Evolutionary conservation across 1,140 invertebrate species (phyloP).

Genomic region (Dufourea novaeangliae): DNA sequence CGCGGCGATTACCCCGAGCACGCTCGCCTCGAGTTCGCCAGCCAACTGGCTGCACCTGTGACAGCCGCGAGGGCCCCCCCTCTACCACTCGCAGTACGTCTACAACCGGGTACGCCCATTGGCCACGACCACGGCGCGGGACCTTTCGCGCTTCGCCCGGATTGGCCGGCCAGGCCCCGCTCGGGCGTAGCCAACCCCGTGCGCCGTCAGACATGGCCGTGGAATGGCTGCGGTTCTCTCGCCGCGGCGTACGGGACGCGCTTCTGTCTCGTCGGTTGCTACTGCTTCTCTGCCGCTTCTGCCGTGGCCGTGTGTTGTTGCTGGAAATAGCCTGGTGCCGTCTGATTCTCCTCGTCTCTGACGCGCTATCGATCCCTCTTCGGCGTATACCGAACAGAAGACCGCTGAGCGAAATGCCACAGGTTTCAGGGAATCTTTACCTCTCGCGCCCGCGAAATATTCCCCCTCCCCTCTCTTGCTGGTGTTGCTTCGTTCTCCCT

Average conservation of each 20-base stretch:
- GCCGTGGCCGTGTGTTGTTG: conserved; percentile 41
- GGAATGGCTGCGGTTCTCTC: conserved; percentile 74
- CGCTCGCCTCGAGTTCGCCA: conserved; percentile 76
- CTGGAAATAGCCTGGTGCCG: conserved; percentile 56
- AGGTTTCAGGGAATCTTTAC: conserved; percentile 69
- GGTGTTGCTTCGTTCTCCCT: neutral
- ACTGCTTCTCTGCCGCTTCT: conserved; percentile 59
- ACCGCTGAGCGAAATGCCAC: conserved; percentile 66
- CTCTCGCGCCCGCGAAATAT: conserved; percentile 59
- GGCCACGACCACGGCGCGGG: conserved; percentile 60
- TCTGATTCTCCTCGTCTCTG: conserved; percentile 58
- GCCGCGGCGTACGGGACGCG: conserved; percentile 49
- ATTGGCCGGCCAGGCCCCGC: conserved; percentile 58
- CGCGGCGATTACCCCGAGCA: conserved; percentile 64
- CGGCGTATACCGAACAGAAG: conserved; percentile 57
- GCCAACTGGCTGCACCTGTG: conserved; percentile 75
- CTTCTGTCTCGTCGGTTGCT: conserved; percentile 62
- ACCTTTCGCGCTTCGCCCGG: conserved; percentile 29
- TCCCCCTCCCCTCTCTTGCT: conserved; percentile 2
- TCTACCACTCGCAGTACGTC: too few species aligned
- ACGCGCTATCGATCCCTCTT: conserved; percentile 65
- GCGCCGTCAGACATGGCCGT: conserved; percentile 69
- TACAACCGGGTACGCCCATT: conserved; percentile 69
- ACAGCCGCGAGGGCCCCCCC: conserved; percentile 58
- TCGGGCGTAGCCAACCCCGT: conserved; percentile 65